Base-by-base conservation (phyloP, 1,140 invertebrate species). In the Ylistrum balloti region DNA sequence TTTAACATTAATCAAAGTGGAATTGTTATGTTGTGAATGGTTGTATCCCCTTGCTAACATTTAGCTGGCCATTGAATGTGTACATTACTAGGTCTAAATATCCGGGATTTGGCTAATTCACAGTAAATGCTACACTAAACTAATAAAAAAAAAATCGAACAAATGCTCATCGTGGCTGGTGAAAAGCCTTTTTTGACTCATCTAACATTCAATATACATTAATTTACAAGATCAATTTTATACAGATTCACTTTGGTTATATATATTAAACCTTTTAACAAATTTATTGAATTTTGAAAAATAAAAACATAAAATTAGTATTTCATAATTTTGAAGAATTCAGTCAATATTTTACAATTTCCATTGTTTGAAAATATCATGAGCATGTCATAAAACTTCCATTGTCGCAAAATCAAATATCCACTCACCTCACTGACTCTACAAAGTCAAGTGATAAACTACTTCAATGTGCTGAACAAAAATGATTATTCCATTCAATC, bases 1-100 rank as follows among this genome's bases (percentile, higher is more conserved):
- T 74, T 74, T 74, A 74, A 74, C 56, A 74, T 74, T 74, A 74
- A 74, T 74, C 56, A 74, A 74, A 74, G 56, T 74, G n/a, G 56
- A 74, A 74, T 74, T 74, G 56, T 74, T 74, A 74, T 74, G 56
- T 74, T 74, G 56, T 74, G 56, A 74, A 74, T 74, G 56, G 56
- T n/a, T 17, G 56, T 74, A 74, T 74, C 56, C 56, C 56, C 56
- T 74, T 17, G 56, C 56, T 74, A 74, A 74, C 56, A 74, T 74
- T 74, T 74, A 74, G 28, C 56, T 74, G 56, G 56, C 56, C 56
- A 74, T 74, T 74, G 9, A 74, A 74, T n/a, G 22, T 28, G n/a
- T 74, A 74, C 56, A 74, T 74, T 74, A 74, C n/a, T 74, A n/a
- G 56, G 56, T 28, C 56, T 74, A 74, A 74, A 74, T 74, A 74